Evolutionary conservation across 2,113 vertebrate species (phyloP).

Genomic region (Pterocles burchelli): DNA sequence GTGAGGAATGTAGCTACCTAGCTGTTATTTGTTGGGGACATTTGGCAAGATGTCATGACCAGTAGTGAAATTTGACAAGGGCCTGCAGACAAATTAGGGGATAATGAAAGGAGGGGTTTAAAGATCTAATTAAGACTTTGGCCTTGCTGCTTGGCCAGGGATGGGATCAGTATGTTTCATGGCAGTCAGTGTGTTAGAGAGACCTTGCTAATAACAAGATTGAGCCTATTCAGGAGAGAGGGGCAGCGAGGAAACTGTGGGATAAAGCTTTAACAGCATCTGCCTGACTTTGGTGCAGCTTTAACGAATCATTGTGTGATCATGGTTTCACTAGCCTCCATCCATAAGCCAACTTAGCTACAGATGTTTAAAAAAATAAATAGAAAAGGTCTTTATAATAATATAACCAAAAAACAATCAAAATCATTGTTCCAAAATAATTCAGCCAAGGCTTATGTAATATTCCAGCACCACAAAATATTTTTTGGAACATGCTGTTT

Average conservation of each 20-base stretch:
- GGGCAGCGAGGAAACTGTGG: not conserved
- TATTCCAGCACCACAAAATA: not conserved
- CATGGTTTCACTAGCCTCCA: not conserved
- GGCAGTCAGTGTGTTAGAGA: not conserved
- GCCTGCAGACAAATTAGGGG: not conserved
- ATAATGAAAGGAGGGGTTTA: not conserved
- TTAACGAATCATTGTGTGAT: not conserved
- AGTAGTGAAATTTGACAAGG: not conserved
- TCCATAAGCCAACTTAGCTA: not conserved
- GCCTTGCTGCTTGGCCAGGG: not conserved
- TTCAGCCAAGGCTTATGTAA: not conserved
- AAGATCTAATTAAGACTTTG: not conserved
- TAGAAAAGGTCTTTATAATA: not conserved
- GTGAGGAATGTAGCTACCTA: not conserved
- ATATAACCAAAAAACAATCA: not conserved
- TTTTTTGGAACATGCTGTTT: not conserved
- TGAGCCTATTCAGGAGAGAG: not conserved
- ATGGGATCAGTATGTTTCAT: rapidly evolving
- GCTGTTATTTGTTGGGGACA: not conserved
- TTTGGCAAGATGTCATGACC: not conserved
- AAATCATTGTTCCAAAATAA: not conserved
- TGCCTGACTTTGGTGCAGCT: not conserved
- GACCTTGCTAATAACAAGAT: rapidly evolving
- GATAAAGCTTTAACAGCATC: not conserved
- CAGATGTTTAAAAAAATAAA: not conserved